phyloP scores from a whole-genome alignment of 2,888 invertebrate species.

The Rhorus exstirpatorius region DNA sequence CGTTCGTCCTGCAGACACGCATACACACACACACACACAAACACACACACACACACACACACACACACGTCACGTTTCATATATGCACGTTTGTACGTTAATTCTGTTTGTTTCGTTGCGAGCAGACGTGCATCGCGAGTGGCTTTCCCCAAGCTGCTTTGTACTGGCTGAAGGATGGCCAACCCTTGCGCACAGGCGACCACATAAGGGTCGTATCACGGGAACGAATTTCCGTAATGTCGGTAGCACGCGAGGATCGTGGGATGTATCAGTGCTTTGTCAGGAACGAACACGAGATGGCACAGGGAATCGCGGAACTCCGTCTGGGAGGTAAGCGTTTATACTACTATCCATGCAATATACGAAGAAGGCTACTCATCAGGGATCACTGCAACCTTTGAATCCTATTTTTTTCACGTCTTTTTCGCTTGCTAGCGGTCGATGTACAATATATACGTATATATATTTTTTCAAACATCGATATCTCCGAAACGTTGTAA shows the following conservation, averaged over 20 bases:
- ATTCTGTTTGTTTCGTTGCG: slow-evolving; percentile 61
- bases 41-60: no score
- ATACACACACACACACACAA: no score
- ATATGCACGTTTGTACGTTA: background rate
- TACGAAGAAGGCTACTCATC: no score
- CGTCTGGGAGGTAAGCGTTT: slow-evolving; percentile 85
- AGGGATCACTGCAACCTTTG: background rate
- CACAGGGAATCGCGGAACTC: slow-evolving; percentile 86
- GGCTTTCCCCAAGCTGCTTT: slow-evolving; percentile 84
- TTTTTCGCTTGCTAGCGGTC: background rate
- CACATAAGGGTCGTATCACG: slow-evolving; percentile 85
- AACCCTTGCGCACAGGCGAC: slow-evolving; percentile 84
- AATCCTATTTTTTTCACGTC: background rate
- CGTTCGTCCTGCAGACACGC: no score
- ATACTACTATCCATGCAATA: slow-evolving; percentile 1
- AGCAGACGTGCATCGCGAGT: slow-evolving; percentile 85
- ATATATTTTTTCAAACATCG: no score
- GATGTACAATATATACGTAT: slow-evolving; percentile 2
- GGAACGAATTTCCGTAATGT: slow-evolving; percentile 86
- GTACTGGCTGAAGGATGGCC: slow-evolving; percentile 86
- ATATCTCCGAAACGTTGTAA: no score
- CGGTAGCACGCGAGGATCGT: slow-evolving; percentile 85
- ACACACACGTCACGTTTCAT: no score
- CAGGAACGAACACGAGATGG: slow-evolving; percentile 85
- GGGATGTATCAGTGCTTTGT: slow-evolving; percentile 86